Evolutionary conservation across 2,888 invertebrate species (phyloP).

Genomic region (Hyposoter dolosus): DNA sequence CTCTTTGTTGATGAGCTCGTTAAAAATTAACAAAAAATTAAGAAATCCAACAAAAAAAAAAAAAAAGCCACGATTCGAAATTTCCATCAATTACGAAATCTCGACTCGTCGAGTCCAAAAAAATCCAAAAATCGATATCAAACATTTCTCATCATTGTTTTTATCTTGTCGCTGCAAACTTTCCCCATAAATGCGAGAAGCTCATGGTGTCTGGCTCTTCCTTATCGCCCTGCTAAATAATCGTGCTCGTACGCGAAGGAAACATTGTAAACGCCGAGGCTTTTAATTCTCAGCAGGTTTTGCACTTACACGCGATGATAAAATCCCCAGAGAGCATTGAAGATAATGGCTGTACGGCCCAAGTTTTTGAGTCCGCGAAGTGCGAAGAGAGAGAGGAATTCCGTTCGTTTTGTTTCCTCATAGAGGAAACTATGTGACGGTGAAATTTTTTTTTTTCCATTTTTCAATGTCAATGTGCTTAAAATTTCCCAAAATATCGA

Average conservation of each 20-base stretch:
- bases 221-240: not conserved
- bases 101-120: no score
- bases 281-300: conserved; percentile 29
- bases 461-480: not conserved
- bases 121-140: no score
- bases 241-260: not conserved
- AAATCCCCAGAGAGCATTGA: conserved; percentile 25
- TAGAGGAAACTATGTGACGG: no score
- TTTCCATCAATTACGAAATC: no score
- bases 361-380: conserved; percentile 42
- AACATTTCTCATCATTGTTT: not conserved
- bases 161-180: not conserved
- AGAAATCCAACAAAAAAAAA: no score
- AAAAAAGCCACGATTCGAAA: no score
- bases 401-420: not conserved
- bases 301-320: not conserved
- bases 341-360: not conserved
- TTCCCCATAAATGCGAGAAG: not conserved
- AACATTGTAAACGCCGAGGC: not conserved
- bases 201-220: not conserved
- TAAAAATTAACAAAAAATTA: not conserved
- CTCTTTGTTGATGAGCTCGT: not conserved
- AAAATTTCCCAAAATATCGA: no score
- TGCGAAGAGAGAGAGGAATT: conserved; percentile 6
- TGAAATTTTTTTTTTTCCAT: not conserved